These are phyloP conservation scores for Drosophila suboccidentalis DNA, from an alignment of 2,888 invertebrate genomes.

Conservation along the genomic window DNA sequence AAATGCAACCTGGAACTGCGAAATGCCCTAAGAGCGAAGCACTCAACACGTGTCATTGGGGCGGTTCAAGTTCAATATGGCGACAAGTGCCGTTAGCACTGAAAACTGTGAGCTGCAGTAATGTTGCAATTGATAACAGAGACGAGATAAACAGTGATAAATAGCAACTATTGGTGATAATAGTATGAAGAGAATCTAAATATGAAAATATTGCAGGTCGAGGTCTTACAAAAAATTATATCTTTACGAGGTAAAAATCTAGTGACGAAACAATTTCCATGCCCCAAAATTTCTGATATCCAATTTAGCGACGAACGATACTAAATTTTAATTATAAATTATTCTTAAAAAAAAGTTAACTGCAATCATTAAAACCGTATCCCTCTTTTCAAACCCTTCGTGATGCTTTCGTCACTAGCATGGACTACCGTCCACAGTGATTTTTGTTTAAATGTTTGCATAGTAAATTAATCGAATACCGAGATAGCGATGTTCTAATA, in stretches of 20 bases:
- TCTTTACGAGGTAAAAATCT: too few relatives aligned
- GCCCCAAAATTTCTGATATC: too few relatives aligned
- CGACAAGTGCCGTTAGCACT: slow-evolving; percentile 50
- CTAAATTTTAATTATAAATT: too few relatives aligned
- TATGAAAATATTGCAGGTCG: background rate
- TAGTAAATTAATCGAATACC: slow-evolving; percentile 7
- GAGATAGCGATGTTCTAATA: slow-evolving; percentile 6
- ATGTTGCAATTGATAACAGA: slow-evolving; percentile 13
- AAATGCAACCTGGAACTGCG: slow-evolving; percentile 28
- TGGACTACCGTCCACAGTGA: too few relatives aligned
- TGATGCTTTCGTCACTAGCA: too few relatives aligned
- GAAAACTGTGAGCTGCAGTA: slow-evolving; percentile 13
- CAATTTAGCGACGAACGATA: too few relatives aligned
- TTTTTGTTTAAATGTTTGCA: background rate
- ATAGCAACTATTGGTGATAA: background rate
- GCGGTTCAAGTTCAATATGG: slow-evolving; percentile 71
- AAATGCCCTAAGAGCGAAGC: slow-evolving; percentile 16
- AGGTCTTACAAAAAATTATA: background rate
- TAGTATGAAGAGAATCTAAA: background rate
- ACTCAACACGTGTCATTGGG: slow-evolving; percentile 64
- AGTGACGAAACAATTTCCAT: too few relatives aligned
- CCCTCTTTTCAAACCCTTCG: too few relatives aligned
- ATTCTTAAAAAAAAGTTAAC: too few relatives aligned
- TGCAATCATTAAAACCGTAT: too few relatives aligned
- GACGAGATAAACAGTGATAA: slow-evolving; percentile 16